Evolutionary conservation across 2,113 vertebrate genomes (phyloP).

Genomic region (Thalassarche chlororhynchos): DNA sequence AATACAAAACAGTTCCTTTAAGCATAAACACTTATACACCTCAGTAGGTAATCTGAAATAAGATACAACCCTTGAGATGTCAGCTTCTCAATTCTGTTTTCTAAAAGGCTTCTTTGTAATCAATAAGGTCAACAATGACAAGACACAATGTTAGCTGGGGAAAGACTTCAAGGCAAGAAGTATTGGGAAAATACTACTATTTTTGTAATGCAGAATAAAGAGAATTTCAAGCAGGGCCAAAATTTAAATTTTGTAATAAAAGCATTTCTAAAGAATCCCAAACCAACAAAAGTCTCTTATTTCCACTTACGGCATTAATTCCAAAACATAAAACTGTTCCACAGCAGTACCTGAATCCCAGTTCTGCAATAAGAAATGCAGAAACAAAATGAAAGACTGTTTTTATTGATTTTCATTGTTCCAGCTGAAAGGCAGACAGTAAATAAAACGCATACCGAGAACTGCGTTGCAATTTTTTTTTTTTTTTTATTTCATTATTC

Average conservation of each 20-base stretch:
- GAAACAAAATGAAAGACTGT: not conserved
- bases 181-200: not conserved
- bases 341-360: not conserved
- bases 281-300: not conserved
- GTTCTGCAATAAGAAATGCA: not conserved
- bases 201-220: not conserved
- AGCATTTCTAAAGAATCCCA: not conserved
- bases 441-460: not conserved
- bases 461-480: not conserved
- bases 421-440: not conserved
- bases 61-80: not conserved
- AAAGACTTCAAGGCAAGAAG: not conserved
- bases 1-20: not conserved
- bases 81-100: not conserved
- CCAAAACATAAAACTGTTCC: not conserved
- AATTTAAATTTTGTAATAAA: not conserved
- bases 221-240: not conserved
- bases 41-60: not conserved
- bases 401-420: constrained; percentile 4
- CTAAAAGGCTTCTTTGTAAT: not conserved
- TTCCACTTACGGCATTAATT: not conserved
- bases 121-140: not conserved
- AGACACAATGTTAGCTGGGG: not conserved
- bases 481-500: not conserved
- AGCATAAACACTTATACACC: not conserved